These are phyloP conservation scores for Pollenia angustigena DNA, from an alignment of 2,888 invertebrate genomes.

Conservation along the genomic window DNA sequence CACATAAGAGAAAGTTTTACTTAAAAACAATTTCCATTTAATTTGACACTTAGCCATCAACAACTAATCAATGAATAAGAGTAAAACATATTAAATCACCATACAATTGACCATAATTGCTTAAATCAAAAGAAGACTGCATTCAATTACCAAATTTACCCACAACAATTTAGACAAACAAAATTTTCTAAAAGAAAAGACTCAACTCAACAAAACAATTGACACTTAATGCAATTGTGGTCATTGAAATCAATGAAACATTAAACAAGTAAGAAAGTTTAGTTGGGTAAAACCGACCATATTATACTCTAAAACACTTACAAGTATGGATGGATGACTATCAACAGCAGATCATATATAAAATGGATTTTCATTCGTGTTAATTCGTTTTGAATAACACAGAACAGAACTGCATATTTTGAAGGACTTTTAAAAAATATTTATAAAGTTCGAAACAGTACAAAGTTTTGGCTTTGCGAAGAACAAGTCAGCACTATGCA, in stretches of 20 bases:
- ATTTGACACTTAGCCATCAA: slow-evolving; percentile 62
- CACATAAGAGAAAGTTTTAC: slow-evolving; percentile 55
- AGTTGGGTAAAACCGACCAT: too few relatives aligned
- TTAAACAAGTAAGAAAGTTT: not conserved
- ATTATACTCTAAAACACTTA: too few relatives aligned
- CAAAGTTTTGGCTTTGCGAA: too few relatives aligned
- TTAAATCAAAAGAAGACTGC: slow-evolving; percentile 64
- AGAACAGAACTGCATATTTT: too few relatives aligned
- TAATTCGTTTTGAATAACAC: too few relatives aligned
- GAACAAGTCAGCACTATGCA: too few relatives aligned
- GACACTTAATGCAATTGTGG: slow-evolving; percentile 72
- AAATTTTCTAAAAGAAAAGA: slow-evolving; percentile 12
- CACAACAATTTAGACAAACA: slow-evolving; percentile 21
- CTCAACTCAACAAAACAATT: slow-evolving; percentile 68
- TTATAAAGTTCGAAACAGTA: too few relatives aligned
- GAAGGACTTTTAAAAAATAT: too few relatives aligned
- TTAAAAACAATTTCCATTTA: slow-evolving; percentile 32
- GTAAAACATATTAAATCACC: slow-evolving; percentile 13
- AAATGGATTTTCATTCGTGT: too few relatives aligned
- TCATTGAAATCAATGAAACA: slow-evolving; percentile 34
- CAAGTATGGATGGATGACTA: too few relatives aligned
- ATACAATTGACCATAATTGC: slow-evolving; percentile 67
- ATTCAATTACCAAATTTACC: slow-evolving; percentile 48
- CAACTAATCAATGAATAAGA: slow-evolving; percentile 26
- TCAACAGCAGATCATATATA: too few relatives aligned